Evolutionary conservation across 2,113 vertebrate species (phyloP).

Genomic region (Hucho hucho): DNA sequence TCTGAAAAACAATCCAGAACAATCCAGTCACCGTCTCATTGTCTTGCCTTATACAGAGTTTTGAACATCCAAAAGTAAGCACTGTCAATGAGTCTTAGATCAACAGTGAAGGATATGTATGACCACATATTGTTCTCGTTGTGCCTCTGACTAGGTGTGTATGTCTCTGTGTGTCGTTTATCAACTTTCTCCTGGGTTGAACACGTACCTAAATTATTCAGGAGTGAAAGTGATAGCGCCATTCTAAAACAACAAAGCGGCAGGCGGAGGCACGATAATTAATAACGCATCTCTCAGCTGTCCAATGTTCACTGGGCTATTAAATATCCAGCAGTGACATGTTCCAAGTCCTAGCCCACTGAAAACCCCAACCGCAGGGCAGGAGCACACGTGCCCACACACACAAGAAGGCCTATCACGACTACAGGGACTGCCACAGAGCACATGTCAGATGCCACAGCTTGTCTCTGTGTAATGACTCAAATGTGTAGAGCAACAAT

Average conservation of each 20-base stretch:
- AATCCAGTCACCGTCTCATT: neutral
- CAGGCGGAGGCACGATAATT: too few species aligned
- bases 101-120: neutral
- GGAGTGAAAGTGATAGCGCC: constrained; percentile 3
- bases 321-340: neutral
- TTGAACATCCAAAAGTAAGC: neutral
- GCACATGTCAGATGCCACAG: neutral
- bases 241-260: neutral
- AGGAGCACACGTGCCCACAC: neutral
- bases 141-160: neutral
- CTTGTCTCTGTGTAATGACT: neutral
- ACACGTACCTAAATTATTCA: constrained; percentile 25
- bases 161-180: neutral
- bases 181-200: neutral
- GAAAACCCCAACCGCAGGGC: neutral
- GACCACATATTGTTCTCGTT: neutral
- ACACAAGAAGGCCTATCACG: too few species aligned
- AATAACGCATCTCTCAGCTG: neutral
- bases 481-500: neutral
- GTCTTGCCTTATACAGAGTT: neutral
- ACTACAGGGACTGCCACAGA: neutral
- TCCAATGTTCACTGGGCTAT: neutral
- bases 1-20: constrained; percentile 55
- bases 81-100: neutral
- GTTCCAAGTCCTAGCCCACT: neutral